Conservation (phyloP, 2,113 vertebrate genomes). For the Sinocyclocheilus anshuiensis region DNA sequence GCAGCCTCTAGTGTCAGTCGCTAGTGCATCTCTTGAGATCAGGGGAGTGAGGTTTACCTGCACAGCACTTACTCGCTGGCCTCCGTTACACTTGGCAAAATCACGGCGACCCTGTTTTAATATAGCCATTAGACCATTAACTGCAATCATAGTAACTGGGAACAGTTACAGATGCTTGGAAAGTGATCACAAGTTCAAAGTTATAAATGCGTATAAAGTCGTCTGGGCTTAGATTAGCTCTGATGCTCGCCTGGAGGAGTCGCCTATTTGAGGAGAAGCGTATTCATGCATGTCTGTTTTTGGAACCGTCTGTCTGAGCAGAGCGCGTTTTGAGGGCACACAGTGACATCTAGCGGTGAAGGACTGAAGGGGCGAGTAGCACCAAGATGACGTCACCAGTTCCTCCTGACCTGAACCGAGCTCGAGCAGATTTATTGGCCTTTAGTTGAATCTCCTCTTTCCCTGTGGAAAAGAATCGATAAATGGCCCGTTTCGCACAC, state of each 20-base stretch:
- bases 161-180: neutral
- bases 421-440: neutral
- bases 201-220: neutral
- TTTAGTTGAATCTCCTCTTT: neutral
- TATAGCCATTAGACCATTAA: neutral
- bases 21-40: too few species aligned
- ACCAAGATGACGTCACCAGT: neutral
- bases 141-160: neutral
- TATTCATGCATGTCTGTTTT: neutral
- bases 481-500: neutral
- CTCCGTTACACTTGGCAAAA: too few species aligned
- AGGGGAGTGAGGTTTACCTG: too few species aligned
- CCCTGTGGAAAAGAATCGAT: neutral
- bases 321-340: neutral
- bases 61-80: too few species aligned
- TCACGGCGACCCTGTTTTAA: too few species aligned
- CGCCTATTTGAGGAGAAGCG: neutral
- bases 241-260: neutral
- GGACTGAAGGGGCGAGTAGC: neutral
- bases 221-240: neutral
- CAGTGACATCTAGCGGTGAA: slow-evolving; percentile 38
- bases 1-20: too few species aligned
- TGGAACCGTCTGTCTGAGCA: neutral
- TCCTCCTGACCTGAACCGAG: neutral
- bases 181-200: neutral